phyloP scores from a whole-genome alignment of 1,140 invertebrate genomes.

The honey bee (Apis mellifera) region DNA sequence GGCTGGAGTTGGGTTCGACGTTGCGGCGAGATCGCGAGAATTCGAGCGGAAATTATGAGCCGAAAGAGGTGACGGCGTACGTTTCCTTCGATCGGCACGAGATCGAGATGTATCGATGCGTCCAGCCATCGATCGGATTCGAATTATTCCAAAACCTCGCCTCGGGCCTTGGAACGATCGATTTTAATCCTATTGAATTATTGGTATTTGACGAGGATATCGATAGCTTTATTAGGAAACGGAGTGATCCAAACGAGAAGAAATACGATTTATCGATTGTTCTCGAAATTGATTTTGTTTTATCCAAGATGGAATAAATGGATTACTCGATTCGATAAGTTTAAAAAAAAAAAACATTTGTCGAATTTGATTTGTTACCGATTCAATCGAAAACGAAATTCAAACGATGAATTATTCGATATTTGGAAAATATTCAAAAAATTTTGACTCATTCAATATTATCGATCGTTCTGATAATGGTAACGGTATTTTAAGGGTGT shows the following conservation, averaged over 20 bases:
- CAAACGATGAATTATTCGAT: too few species aligned
- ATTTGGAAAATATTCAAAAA: not conserved
- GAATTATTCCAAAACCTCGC: conserved; percentile 42
- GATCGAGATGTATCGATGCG: conserved; percentile 32
- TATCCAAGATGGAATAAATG: too few species aligned
- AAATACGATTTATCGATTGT: not conserved
- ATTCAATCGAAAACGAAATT: too few species aligned
- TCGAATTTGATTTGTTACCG: too few species aligned
- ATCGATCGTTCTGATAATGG: too few species aligned
- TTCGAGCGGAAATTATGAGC: conserved; percentile 52
- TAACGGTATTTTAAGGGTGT: not conserved
- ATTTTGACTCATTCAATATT: not conserved
- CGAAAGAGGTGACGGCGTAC: conserved; percentile 59
- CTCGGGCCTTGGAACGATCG: conserved; percentile 3
- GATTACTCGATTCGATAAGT: too few species aligned
- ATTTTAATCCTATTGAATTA: conserved; percentile 18
- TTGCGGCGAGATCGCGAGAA: not conserved
- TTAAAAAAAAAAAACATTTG: too few species aligned
- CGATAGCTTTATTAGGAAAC: conserved; percentile 25
- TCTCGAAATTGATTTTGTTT: too few species aligned
- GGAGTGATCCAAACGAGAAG: not conserved
- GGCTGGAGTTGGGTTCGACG: conserved; percentile 25
- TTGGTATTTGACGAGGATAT: not conserved
- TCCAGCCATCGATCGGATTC: conserved; percentile 36
- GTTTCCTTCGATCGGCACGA: not conserved